Base-by-base conservation (phyloP, 2,888 invertebrate genomes). In the Nymphalis c-album region DNA sequence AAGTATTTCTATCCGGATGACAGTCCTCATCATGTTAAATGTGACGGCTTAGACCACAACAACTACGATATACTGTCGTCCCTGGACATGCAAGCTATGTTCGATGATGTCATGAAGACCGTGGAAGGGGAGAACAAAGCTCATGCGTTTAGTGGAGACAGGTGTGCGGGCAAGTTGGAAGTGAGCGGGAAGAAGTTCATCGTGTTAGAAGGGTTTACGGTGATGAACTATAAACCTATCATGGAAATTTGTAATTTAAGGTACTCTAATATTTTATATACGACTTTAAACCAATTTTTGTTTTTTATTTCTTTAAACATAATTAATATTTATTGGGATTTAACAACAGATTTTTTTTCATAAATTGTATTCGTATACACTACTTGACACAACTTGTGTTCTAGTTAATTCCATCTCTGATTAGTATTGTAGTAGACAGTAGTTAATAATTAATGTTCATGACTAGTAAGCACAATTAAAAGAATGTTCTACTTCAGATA, bases 141-240 rank as follows among this genome's bases (percentile, higher is more conserved):
- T 0, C 81, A 84, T 0, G 63, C 22, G 0, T 65, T 64, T 0
- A 63, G 61, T 22, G 40, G 62, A 0, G 75, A 74, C 2, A 58
- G 68, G 0, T 66, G 46, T 0, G 40, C 35, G 5, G 77, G 75
- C 0, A 75, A 73, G 31, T 64, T 79, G 20, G 70, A 64, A 1
- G 48, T 79, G 0, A 20, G 46, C 0, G 85, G 80, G 7, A 88
- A 83, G 65, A 93, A 90, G 75, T 86, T 96, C 71, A 80, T 97
- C 16, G 92, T 97, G 0, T 74, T 96, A 0, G 97, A 97, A 80
- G 97, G 97, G 0, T 96, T 97, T 82, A 94, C 95, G 7, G 94
- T 96, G 51, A 94, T 96, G 72, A 95, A 95, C 80, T 95, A 95
- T 78, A 91, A 93, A 64, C 94, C 95, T n/a, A 85, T 96, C 48